phyloP scores from a whole-genome alignment of 2,113 vertebrate genomes.

The Euleptes europaea region DNA sequence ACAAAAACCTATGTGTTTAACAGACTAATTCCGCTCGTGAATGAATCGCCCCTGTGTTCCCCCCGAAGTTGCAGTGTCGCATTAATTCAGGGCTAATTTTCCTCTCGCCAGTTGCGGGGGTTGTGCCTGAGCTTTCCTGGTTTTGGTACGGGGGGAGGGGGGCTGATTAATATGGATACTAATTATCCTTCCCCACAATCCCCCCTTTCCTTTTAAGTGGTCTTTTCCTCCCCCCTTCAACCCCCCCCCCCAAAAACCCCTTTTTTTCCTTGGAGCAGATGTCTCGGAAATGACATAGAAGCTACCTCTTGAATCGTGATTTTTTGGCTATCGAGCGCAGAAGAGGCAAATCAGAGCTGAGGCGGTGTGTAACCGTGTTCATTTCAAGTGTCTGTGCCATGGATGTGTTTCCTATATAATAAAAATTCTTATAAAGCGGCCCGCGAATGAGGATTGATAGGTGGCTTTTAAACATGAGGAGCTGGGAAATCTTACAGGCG shows the following conservation, averaged over 20 bases:
- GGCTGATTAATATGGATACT: constrained; percentile 42
- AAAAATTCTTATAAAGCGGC: constrained; percentile 32
- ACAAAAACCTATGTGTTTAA: constrained; percentile 60
- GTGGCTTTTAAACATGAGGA: constrained; percentile 35
- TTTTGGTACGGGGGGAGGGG: constrained; percentile 26
- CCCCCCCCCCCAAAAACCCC: background rate
- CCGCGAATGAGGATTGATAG: constrained; percentile 46
- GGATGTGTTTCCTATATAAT: background rate
- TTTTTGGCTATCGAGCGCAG: constrained; percentile 6
- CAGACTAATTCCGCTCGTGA: constrained; percentile 50
- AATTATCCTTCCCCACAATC: background rate
- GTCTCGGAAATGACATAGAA: background rate
- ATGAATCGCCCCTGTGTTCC: constrained; percentile 63
- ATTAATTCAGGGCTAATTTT: constrained; percentile 65
- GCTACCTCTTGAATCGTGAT: background rate
- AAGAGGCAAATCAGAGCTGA: constrained; percentile 25
- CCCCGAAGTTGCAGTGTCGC: constrained; percentile 41
- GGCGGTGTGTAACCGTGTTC: constrained; percentile 38
- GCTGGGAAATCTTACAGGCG: constrained; percentile 66
- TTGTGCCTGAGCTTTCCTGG: constrained; percentile 37
- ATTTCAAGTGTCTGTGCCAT: constrained; percentile 5
- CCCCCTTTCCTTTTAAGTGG: background rate
- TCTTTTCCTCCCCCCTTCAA: background rate
- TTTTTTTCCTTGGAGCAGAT: background rate
- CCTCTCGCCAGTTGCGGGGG: constrained; percentile 36